Conservation (phyloP, 2,113 vertebrate genomes). For the Vulpes vulpes region DNA sequence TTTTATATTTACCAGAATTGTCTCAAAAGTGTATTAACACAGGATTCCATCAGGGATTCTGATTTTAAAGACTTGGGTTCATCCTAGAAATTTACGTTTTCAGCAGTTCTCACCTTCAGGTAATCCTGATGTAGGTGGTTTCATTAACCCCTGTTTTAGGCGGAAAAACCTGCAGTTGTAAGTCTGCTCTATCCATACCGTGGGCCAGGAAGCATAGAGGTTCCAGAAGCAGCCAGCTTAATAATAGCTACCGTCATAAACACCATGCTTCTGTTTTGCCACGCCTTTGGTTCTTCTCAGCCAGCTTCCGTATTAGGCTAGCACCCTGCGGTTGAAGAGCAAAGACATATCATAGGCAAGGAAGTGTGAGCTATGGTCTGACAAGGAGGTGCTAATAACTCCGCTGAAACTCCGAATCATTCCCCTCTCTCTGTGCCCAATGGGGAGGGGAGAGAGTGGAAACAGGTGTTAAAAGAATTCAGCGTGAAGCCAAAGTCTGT, state of each 20-base stretch:
- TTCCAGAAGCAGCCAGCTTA: neutral
- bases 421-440: constrained; percentile 50
- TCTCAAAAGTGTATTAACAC: neutral
- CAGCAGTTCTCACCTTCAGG: neutral
- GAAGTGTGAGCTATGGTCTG: constrained; percentile 64
- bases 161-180: neutral
- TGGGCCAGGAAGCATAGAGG: neutral
- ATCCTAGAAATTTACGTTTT: neutral
- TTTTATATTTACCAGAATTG: neutral
- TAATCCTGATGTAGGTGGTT: neutral
- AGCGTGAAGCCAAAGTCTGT: constrained; percentile 76
- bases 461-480: constrained; percentile 82
- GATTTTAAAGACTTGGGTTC: neutral
- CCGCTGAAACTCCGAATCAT: constrained; percentile 48
- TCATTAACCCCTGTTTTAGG: neutral
- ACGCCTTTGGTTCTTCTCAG: constrained; percentile 15
- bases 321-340: constrained; percentile 43
- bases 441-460: constrained; percentile 17
- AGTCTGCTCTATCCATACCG: neutral
- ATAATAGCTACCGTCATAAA: constrained; percentile 5
- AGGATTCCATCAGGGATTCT: neutral
- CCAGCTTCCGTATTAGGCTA: constrained; percentile 61
- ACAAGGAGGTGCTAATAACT: constrained; percentile 78
- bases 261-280: neutral
- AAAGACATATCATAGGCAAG: constrained; percentile 61